Evolutionary conservation across 1,140 invertebrate species (phyloP).

Genomic region (Zelostemma sp.): DNA sequence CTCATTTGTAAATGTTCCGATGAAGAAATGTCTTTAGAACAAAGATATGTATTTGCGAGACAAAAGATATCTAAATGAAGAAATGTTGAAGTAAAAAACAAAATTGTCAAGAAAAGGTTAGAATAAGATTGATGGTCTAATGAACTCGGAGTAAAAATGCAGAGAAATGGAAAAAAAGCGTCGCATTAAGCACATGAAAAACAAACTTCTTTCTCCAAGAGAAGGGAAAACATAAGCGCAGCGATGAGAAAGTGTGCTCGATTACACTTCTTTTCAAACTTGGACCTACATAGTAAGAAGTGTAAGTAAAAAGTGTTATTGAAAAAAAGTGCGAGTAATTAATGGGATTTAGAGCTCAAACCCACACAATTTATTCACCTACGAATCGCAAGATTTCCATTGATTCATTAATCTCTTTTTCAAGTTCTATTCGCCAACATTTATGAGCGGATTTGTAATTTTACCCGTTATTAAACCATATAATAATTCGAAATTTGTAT

Average conservation of each 20-base stretch:
- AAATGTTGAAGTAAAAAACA: conserved; percentile 28
- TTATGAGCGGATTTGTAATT: no score
- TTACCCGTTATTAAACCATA: no score
- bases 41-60: no score
- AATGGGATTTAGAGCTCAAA: no score
- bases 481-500: no score
- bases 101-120: conserved; percentile 11
- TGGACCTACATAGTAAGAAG: conserved; percentile 31
- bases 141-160: background rate
- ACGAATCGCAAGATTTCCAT: no score
- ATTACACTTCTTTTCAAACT: conserved; percentile 11
- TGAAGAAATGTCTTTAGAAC: no score
- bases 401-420: no score
- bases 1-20: no score
- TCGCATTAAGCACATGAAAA: conserved; percentile 12
- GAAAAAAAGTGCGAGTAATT: background rate
- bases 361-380: no score
- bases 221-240: conserved; percentile 29
- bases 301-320: conserved; percentile 21
- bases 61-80: no score
- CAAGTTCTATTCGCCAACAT: no score
- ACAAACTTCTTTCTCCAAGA: conserved; percentile 16
- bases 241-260: conserved; percentile 35
- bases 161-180: conserved; percentile 15
- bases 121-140: background rate